phyloP scores from a whole-genome alignment of 2,113 vertebrate genomes.

The Beaufortia kweichowensis region DNA sequence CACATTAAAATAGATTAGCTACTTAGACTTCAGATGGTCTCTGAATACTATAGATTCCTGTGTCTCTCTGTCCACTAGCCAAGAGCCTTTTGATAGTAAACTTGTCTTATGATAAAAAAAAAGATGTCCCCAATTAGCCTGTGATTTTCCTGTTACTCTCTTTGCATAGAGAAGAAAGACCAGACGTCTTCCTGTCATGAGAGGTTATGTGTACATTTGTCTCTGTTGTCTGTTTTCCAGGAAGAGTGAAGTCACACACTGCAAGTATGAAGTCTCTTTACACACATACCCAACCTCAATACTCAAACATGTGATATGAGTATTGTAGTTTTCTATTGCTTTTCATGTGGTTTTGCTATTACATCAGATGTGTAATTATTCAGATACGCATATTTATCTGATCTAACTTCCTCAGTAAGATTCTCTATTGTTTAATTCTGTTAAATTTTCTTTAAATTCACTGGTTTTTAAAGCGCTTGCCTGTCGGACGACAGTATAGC shows the following conservation, averaged over 20 bases:
- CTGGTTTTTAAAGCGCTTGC: not conserved
- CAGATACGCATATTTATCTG: too few species aligned
- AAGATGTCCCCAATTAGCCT: constrained; percentile 51
- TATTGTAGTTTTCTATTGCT: too few species aligned
- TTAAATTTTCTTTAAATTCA: not conserved
- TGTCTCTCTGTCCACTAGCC: not conserved
- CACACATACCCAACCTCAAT: too few species aligned
- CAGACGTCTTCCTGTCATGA: constrained; percentile 5
- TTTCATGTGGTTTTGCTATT: too few species aligned
- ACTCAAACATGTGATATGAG: too few species aligned
- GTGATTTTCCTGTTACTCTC: constrained; percentile 44
- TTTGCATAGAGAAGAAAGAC: constrained; percentile 6
- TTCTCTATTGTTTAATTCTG: too few species aligned
- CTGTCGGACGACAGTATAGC: constrained; percentile 30
- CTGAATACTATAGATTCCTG: not conserved
- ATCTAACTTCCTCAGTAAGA: too few species aligned
- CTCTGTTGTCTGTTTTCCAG: not conserved
- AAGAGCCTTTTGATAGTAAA: too few species aligned
- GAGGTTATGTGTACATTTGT: constrained; percentile 10
- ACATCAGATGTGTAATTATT: too few species aligned
- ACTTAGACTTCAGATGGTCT: not conserved
- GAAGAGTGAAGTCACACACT: not conserved
- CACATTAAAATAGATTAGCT: constrained; percentile 3
- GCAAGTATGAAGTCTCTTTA: not conserved
- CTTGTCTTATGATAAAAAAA: constrained; percentile 43